Conservation (phyloP, 2,113 vertebrate species). For the Acrocephalus kingi region DNA sequence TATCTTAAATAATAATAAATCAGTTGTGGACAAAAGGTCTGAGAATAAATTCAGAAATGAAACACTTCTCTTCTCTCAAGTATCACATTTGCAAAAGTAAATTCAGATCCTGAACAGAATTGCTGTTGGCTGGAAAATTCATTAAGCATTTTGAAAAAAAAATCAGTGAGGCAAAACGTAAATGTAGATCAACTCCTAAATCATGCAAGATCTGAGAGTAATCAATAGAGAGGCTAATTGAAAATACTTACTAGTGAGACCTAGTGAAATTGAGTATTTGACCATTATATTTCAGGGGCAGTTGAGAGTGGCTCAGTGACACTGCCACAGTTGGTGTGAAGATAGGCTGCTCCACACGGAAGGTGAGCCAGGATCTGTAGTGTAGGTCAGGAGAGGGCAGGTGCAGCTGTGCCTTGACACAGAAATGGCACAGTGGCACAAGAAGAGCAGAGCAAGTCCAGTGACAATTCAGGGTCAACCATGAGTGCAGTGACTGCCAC, state of each 20-base stretch:
- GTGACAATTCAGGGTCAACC: background rate
- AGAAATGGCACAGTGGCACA: background rate
- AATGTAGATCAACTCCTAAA: background rate
- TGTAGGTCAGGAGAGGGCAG: background rate
- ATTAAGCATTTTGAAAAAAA: background rate
- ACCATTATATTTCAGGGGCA: background rate
- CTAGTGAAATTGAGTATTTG: background rate
- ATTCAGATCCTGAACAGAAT: background rate
- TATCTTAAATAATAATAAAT: background rate
- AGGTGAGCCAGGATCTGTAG: background rate
- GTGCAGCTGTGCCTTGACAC: background rate
- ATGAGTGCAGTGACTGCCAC: no score
- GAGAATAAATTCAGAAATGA: background rate
- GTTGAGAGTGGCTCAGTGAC: background rate
- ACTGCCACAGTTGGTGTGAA: background rate
- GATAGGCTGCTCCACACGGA: background rate
- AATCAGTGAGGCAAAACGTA: background rate
- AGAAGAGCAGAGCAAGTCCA: background rate
- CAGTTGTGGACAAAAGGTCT: background rate
- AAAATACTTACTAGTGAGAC: background rate
- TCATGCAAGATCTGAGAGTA: background rate
- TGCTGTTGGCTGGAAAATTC: background rate
- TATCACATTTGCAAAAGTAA: background rate
- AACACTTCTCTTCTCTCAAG: background rate
- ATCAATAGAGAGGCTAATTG: background rate